These are phyloP conservation scores for Serranus cabrilla DNA, from an alignment of 2,797 vertebrate genomes.

Conservation along the genomic window DNA sequence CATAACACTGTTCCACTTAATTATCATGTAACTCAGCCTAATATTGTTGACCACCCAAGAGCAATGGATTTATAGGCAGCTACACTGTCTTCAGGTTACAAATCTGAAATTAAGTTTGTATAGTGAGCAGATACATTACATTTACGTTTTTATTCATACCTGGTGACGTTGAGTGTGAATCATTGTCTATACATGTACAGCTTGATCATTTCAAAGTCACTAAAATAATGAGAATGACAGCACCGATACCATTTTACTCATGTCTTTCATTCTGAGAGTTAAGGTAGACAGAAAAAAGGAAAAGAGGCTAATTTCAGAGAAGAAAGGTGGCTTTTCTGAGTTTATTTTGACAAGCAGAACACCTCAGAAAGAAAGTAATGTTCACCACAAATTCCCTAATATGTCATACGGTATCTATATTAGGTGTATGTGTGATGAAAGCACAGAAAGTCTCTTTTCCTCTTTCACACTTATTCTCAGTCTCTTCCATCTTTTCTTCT, in stretches of 20 bases:
- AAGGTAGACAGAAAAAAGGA: background rate
- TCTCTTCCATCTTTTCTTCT: background rate
- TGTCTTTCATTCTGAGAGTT: background rate
- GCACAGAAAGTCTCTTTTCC: constrained; percentile 12
- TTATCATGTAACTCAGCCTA: background rate
- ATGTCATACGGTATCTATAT: constrained; percentile 1
- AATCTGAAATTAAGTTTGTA: background rate
- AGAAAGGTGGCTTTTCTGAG: no score
- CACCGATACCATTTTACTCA: background rate
- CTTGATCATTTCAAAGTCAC: background rate
- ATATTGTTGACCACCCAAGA: no score
- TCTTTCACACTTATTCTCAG: constrained; percentile 20
- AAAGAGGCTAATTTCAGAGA: no score
- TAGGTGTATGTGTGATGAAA: constrained; percentile 11
- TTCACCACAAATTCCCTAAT: constrained; percentile 22
- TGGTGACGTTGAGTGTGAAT: no score
- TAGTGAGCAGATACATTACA: no score
- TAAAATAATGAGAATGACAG: background rate
- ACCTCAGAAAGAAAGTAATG: constrained; percentile 17
- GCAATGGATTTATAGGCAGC: background rate
- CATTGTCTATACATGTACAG: background rate
- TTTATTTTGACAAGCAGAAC: background rate
- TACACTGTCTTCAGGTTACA: background rate
- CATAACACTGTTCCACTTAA: background rate
- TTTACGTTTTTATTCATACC: no score